Evolutionary conservation across 2,797 vertebrate genomes (phyloP).

Genomic region (Oceanodroma leucorhoa): DNA sequence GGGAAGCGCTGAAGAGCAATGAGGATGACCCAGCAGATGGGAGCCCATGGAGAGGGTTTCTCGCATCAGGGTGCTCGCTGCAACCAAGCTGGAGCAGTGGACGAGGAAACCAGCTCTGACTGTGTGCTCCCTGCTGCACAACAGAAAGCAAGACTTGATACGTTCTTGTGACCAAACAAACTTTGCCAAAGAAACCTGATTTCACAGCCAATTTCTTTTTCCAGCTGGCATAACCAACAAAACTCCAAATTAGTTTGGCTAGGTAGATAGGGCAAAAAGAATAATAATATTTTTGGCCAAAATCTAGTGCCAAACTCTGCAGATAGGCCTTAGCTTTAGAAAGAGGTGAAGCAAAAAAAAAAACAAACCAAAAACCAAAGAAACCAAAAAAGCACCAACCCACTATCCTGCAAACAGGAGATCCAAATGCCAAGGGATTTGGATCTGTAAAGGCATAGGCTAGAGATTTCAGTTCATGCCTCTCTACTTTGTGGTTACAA

Average conservation of each 20-base stretch:
- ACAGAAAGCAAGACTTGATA: slow-evolving; percentile 2
- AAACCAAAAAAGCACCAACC: background rate
- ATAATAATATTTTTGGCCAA: slow-evolving; percentile 12
- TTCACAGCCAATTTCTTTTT: slow-evolving; percentile 2
- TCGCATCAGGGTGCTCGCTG: background rate
- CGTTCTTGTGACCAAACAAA: background rate
- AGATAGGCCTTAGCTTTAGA: background rate
- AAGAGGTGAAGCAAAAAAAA: background rate
- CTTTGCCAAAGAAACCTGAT: slow-evolving; percentile 10
- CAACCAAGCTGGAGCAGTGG: rapidly evolving
- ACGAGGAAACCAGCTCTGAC: background rate
- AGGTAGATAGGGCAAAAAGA: slow-evolving; percentile 17
- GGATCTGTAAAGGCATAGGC: background rate
- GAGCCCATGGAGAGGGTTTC: background rate
- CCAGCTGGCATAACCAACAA: slow-evolving; percentile 29
- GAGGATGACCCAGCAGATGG: background rate
- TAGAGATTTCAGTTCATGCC: background rate
- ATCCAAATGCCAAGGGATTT: background rate
- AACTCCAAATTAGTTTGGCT: slow-evolving; percentile 49
- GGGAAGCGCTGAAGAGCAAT: background rate
- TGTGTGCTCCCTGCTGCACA: background rate
- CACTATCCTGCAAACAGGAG: background rate
- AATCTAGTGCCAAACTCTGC: background rate
- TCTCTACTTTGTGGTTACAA: background rate
- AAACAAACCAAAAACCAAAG: background rate